Evolutionary conservation across 1,140 invertebrate species (phyloP), one percentile per base, ranked within the genome.

Genomic region (Nephotettix cincticeps): DNA sequence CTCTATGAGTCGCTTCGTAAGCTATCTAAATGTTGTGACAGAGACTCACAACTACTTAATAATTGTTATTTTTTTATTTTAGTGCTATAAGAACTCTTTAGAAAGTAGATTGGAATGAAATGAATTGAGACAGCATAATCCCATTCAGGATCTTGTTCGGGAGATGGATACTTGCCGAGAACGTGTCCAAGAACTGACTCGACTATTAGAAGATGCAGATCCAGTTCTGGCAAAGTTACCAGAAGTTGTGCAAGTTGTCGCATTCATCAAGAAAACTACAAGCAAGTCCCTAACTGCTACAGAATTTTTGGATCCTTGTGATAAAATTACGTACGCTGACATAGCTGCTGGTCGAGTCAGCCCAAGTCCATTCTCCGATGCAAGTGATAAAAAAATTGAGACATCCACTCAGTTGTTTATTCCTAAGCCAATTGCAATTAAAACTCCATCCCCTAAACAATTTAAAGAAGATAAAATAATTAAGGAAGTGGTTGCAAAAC

Each of bases 181-280:
- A 36, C 67, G 65, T 28, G 71, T 72, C 25, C 73, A 70, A 67
- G 65, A 43, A 47, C 30, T 70, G 69, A 40, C 47, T 27, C 69
- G 58, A 80, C 84, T 87, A 78, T 89, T 91, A 83, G 87, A 87
- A 81, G 83, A 83, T 78, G 81, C 90, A 84, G 91, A 93, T 84
- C 90, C 91, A 76, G 86, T 90, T 86, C 89, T 75, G 51, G 70
- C 75, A 28, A 68, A 70, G 28, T 70, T 61, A 70, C 69, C 69
- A 43, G 69, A 70, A 25, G 28, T 70, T 45, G 36, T 47, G 19
- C 25, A 40, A 17, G n/a, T 25, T 17, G 21, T 70, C 21, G 1
- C 58, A 3, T 70, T 70, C 61, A 43, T 61, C 58, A 64, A 65
- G 45, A 67, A 27, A 67, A 45, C 32, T 23, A 21, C 64, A 1